Conservation (phyloP, 1,140 invertebrate genomes). For the Chironomus tepperi region DNA sequence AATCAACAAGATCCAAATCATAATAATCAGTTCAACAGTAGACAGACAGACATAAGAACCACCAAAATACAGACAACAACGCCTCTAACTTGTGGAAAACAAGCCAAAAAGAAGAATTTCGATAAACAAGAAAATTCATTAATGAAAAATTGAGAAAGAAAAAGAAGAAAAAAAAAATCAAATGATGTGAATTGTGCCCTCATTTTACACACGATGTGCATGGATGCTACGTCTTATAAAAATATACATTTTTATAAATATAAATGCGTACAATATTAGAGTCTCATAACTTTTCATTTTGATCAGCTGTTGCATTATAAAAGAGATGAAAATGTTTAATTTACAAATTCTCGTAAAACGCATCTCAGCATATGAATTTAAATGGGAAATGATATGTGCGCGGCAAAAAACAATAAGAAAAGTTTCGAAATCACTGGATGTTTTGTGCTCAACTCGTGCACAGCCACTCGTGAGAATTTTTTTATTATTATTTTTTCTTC, state of each 20-base stretch:
- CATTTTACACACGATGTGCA: not conserved
- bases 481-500: not conserved
- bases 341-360: not conserved
- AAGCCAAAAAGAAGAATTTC: too few species aligned
- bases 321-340: conserved; percentile 5
- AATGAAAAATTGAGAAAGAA: not conserved
- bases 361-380: not conserved
- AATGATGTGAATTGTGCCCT: not conserved
- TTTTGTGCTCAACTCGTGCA: not conserved
- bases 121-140: not conserved
- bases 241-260: conserved; percentile 1
- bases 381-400: not conserved
- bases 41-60: too few species aligned
- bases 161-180: not conserved
- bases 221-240: not conserved
- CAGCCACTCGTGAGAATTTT: not conserved
- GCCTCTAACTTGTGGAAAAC: too few species aligned
- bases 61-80: too few species aligned
- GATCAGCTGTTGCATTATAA: conserved; percentile 12
- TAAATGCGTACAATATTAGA: not conserved
- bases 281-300: not conserved
- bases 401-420: not conserved
- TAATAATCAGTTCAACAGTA: too few species aligned
- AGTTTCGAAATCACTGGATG: not conserved
- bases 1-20: too few species aligned